These are phyloP conservation scores for Pectinophora gossypiella DNA, from an alignment of 1,140 invertebrate species.

Conservation along the genomic window DNA sequence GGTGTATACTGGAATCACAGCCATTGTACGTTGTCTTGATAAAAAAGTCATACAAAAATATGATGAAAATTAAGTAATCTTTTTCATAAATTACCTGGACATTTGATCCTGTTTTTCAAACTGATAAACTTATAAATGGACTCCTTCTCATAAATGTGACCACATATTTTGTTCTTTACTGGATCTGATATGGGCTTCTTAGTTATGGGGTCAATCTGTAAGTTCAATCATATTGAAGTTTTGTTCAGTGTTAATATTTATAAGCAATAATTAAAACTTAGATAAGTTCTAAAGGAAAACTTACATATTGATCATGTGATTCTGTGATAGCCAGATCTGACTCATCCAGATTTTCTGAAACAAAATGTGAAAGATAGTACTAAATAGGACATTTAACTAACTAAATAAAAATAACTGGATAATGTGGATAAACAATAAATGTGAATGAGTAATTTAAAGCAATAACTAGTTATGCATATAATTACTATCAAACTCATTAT, in stretches of 20 bases:
- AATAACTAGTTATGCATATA: too few relatives aligned
- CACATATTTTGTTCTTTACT: conserved; percentile 74
- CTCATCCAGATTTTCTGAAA: conserved; percentile 49
- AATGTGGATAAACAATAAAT: too few relatives aligned
- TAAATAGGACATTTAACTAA: too few relatives aligned
- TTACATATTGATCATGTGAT: conserved; percentile 45
- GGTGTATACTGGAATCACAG: too few relatives aligned
- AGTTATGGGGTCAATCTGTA: conserved; percentile 76
- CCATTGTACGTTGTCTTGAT: too few relatives aligned
- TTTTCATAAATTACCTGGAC: conserved; percentile 61
- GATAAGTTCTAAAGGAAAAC: conserved; percentile 11
- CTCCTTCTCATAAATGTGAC: conserved; percentile 74
- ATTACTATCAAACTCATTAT: too few relatives aligned
- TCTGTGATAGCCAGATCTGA: conserved; percentile 50
- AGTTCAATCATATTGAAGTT: conserved; percentile 3
- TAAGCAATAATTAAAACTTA: conserved; percentile 5
- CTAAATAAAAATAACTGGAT: too few relatives aligned
- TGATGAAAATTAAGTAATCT: too few relatives aligned
- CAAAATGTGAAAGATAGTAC: neutral
- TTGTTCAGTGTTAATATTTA: conserved; percentile 5
- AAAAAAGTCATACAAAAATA: too few relatives aligned
- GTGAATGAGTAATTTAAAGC: too few relatives aligned
- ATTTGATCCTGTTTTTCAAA: conserved; percentile 62
- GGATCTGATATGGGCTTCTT: conserved; percentile 73
- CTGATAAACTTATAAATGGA: conserved; percentile 61